phyloP scores from a whole-genome alignment of 1,140 invertebrate species.

The Orussus abietinus region DNA sequence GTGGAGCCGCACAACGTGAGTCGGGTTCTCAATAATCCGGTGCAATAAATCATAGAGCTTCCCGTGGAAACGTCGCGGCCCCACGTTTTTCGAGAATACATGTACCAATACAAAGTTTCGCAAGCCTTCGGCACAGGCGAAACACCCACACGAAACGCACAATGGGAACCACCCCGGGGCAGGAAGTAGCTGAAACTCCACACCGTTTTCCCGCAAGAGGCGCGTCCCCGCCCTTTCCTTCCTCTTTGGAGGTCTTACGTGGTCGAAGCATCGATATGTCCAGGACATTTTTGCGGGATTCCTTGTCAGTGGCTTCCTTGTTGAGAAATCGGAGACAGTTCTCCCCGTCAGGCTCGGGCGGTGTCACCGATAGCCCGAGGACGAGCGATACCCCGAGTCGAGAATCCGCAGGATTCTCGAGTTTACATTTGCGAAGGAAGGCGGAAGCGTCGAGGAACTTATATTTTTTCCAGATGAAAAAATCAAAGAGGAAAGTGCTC shows the following conservation, averaged over 20 bases:
- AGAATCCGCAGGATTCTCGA: no score
- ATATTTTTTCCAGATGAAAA: no score
- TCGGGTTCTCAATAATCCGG: constrained; percentile 9
- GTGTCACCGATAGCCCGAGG: no score
- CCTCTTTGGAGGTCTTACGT: constrained; percentile 4
- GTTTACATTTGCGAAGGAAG: no score
- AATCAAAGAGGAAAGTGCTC: no score
- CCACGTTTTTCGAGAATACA: no score
- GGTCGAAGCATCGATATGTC: constrained; percentile 14
- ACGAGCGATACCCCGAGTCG: no score
- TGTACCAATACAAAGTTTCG: no score
- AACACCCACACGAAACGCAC: background rate
- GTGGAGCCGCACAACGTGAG: no score
- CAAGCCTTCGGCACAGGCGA: background rate
- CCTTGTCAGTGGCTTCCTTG: constrained; percentile 8
- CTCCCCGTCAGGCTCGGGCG: no score
- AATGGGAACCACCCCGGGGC: constrained; percentile 10
- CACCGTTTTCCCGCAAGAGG: constrained; percentile 24
- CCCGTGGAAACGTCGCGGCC: constrained; percentile 7
- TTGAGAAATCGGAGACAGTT: constrained; percentile 10
- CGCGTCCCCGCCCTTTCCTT: constrained; percentile 3
- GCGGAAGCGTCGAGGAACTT: no score
- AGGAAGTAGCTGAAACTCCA: constrained; percentile 36
- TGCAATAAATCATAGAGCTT: constrained; percentile 15
- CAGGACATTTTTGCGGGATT: constrained; percentile 20